Evolutionary conservation across 2,113 vertebrate species (phyloP).

Genomic region (Chaetura pelagica): DNA sequence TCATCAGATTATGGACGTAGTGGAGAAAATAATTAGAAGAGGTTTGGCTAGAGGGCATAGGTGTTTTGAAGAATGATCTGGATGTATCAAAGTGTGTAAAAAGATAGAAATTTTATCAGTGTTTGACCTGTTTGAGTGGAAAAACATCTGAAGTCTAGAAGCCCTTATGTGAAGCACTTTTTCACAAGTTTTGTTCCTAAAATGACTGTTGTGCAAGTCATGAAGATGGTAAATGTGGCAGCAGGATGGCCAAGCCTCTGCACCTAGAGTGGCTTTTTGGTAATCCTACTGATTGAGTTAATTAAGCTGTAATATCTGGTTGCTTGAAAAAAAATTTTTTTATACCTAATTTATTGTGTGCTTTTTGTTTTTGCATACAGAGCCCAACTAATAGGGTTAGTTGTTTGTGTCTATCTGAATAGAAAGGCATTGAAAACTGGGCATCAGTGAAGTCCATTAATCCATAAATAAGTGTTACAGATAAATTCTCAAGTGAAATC

Average conservation of each 20-base stretch:
- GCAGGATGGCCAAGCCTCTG: neutral
- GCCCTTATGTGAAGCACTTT: fast-evolving
- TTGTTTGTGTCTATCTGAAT: neutral
- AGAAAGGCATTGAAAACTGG: neutral
- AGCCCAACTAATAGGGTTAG: neutral
- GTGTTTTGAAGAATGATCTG: neutral
- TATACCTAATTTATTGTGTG: neutral
- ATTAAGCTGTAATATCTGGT: neutral
- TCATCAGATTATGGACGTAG: neutral
- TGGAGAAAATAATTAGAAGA: neutral
- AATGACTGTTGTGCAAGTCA: neutral
- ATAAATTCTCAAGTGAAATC: neutral
- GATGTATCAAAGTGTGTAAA: neutral
- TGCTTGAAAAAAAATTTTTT: neutral
- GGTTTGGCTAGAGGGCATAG: neutral
- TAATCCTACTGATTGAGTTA: neutral
- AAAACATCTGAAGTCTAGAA: neutral
- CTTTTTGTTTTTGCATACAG: neutral
- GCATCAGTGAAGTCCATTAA: neutral
- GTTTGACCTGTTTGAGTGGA: neutral
- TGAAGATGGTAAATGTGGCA: neutral
- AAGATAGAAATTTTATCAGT: neutral
- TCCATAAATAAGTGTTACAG: neutral
- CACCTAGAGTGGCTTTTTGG: neutral
- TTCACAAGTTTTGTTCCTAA: neutral